Percentiles rank a stretch among this genome's conserved stretches.
Conservation (phyloP, 2,797 vertebrate species). For the Sebastes iracundus region DNA sequence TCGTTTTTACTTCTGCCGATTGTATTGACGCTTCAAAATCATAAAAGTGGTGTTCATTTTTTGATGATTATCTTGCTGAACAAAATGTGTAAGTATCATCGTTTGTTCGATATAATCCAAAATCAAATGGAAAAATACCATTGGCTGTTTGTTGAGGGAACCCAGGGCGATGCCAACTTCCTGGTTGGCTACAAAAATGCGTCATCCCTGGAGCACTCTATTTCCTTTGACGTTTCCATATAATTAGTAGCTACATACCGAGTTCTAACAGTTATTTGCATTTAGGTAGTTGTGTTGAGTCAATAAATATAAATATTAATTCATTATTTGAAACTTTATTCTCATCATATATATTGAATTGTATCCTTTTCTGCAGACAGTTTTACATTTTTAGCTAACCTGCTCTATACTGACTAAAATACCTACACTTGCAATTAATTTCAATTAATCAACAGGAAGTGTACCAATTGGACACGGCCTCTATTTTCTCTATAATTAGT, state of each 20-base stretch:
- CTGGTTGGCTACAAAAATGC: no score
- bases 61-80: no score
- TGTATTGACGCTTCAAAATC: no score
- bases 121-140: no score
- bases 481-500: background rate
- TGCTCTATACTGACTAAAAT: background rate
- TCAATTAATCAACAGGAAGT: background rate
- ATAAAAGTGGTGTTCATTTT: no score
- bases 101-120: no score
- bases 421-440: background rate
- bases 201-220: no score
- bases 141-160: no score
- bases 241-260: background rate
- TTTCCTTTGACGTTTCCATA: background rate
- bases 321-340: background rate
- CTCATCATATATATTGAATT: background rate
- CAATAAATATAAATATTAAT: background rate
- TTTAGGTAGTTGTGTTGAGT: background rate
- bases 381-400: background rate
- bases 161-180: no score
- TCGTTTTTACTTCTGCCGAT: accelerated
- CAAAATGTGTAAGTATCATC: no score
- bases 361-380: background rate
- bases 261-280: background rate
- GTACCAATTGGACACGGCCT: background rate